These are phyloP conservation scores for Molossus molossus DNA, from an alignment of 2,797 vertebrate genomes.

Conservation along the genomic window DNA sequence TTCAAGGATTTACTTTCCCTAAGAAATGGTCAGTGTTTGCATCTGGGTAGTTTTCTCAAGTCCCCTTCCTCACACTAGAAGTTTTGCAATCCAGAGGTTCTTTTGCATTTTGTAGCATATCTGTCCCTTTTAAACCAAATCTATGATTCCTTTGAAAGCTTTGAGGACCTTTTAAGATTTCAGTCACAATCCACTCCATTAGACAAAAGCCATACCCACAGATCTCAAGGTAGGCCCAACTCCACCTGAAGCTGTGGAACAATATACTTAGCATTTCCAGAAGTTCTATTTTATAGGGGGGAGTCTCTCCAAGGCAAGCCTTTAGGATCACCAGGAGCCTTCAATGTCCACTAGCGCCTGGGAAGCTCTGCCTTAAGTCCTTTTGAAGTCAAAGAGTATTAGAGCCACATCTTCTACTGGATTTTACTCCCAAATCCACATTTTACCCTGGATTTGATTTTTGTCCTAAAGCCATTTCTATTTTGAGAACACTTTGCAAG, in stretches of 20 bases:
- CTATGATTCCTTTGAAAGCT: slow-evolving; percentile 17
- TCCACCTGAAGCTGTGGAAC: background rate
- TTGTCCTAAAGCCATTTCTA: background rate
- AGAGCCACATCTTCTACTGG: background rate
- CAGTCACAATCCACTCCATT: background rate
- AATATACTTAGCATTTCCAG: background rate
- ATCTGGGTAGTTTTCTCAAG: background rate
- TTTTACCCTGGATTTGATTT: background rate
- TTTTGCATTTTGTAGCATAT: background rate
- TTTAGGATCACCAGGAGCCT: background rate
- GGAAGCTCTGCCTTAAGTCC: background rate
- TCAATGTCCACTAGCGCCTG: background rate
- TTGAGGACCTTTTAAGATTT: background rate
- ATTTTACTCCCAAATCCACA: background rate
- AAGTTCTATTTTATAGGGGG: background rate
- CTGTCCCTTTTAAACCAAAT: background rate
- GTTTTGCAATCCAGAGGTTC: background rate
- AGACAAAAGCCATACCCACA: background rate
- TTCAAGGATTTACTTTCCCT: background rate
- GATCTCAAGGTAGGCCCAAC: background rate
- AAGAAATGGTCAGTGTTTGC: background rate
- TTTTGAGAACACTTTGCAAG: background rate
- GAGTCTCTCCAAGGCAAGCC: background rate
- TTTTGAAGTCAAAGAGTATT: background rate
- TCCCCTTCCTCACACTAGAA: background rate